Evolutionary conservation across 2,797 vertebrate species (phyloP).

Genomic region (Vespertilio murinus): DNA sequence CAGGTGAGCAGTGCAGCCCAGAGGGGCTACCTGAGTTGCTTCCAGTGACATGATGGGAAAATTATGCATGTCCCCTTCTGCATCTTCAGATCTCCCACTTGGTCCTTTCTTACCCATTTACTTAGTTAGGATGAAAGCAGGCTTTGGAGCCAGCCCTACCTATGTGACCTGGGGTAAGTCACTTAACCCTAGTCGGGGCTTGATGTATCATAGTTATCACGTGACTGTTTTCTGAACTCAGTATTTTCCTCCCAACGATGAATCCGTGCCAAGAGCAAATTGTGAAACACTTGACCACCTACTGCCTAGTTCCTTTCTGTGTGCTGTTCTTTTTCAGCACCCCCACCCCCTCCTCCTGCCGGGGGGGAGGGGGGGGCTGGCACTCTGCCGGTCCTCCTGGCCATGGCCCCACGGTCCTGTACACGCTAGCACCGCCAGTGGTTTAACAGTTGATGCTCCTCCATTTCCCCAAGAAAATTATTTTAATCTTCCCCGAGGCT

Average conservation of each 20-base stretch:
- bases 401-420: neutral
- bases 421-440: neutral
- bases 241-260: neutral
- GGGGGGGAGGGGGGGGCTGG: conserved; percentile 30
- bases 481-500: conserved; percentile 6
- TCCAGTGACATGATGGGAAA: neutral
- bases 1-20: neutral
- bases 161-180: neutral
- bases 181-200: neutral
- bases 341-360: neutral
- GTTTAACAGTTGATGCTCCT: neutral
- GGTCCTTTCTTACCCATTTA: neutral
- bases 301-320: conserved; percentile 7
- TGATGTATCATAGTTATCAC: neutral
- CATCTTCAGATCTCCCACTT: neutral
- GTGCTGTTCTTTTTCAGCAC: neutral
- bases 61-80: neutral
- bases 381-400: conserved; percentile 42
- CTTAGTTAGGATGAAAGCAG: neutral
- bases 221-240: conserved; percentile 19
- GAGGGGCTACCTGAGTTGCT: neutral
- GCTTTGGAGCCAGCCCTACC: neutral
- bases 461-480: neutral
- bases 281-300: conserved; percentile 56
- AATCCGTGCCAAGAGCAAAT: conserved; percentile 60